A percentile compares a stretch with the other conserved stretches of the same genome.
Conservation (phyloP, 2,888 invertebrate species). For the Eurois occulta region DNA sequence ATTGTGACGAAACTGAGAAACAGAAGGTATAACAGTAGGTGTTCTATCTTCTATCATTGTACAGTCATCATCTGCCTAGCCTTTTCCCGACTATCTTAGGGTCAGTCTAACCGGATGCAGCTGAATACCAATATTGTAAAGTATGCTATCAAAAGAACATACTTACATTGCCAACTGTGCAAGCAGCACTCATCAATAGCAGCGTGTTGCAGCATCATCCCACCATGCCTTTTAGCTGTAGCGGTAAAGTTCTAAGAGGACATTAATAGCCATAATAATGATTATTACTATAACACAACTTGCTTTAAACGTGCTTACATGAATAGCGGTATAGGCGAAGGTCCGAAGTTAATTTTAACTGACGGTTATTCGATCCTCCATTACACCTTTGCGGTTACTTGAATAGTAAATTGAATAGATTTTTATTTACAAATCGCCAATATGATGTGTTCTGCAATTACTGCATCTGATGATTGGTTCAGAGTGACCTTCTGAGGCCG, state of each 20-base stretch:
- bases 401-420: neutral
- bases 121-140: too few relatives aligned
- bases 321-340: constrained; percentile 14
- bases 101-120: too few relatives aligned
- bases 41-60: neutral
- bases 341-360: constrained; percentile 2
- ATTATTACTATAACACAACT: constrained; percentile 26
- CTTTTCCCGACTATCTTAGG: too few relatives aligned
- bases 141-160: neutral
- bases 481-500: neutral
- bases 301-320: neutral
- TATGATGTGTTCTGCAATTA: neutral
- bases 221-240: neutral
- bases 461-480: neutral
- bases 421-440: neutral
- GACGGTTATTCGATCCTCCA: neutral
- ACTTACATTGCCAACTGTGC: neutral
- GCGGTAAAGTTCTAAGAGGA: constrained; percentile 2
- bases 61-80: too few relatives aligned
- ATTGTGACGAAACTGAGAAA: neutral
- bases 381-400: neutral
- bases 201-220: constrained; percentile 15
- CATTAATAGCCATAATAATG: constrained; percentile 11
- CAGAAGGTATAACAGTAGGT: neutral
- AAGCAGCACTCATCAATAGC: constrained; percentile 12